Percentiles rank a stretch among this genome's conserved stretches.
Evolutionary conservation across 2,797 vertebrate genomes (phyloP).

Genomic region (Gymnoscopelus braueri): DNA sequence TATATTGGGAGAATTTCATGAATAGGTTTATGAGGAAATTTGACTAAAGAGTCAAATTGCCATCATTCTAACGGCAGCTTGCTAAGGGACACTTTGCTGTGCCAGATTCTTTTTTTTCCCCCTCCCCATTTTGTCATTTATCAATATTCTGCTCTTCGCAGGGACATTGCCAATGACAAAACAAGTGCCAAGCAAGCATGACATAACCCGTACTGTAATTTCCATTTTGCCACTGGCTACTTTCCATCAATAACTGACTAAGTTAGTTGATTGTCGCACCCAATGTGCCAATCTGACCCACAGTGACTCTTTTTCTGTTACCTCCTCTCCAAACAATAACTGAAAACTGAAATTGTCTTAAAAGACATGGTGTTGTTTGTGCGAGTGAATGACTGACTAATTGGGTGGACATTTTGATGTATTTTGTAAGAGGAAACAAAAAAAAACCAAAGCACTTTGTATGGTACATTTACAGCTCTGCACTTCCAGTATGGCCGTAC

Average conservation of each 20-base stretch:
- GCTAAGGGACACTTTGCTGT: conserved; percentile 56
- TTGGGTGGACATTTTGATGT: conserved; percentile 51
- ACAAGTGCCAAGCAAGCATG: conserved; percentile 83
- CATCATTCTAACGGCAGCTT: conserved; percentile 44
- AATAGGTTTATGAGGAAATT: background rate
- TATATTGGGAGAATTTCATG: conserved; percentile 8
- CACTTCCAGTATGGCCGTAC: conserved; percentile 59
- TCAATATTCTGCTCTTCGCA: conserved; percentile 76
- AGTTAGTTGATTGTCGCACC: conserved; percentile 73
- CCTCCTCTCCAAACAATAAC: conserved; percentile 57
- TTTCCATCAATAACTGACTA: conserved; percentile 81
- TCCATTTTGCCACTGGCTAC: conserved; percentile 83
- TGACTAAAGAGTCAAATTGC: conserved; percentile 12
- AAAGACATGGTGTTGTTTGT: conserved; percentile 51
- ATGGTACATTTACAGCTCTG: conserved; percentile 75
- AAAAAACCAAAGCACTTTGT: conserved; percentile 77
- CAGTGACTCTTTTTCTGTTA: conserved; percentile 46
- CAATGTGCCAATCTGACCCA: conserved; percentile 70
- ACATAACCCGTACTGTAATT: conserved; percentile 81
- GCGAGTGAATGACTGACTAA: conserved; percentile 46
- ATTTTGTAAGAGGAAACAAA: conserved; percentile 47
- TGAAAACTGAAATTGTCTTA: conserved; percentile 72
- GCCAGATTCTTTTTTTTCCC: conserved; percentile 53
- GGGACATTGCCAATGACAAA: conserved; percentile 79
- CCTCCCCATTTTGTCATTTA: conserved; percentile 60